These are phyloP conservation scores for Drosophila kambysellisi DNA, from an alignment of 2,888 invertebrate species.

Conservation along the genomic window DNA sequence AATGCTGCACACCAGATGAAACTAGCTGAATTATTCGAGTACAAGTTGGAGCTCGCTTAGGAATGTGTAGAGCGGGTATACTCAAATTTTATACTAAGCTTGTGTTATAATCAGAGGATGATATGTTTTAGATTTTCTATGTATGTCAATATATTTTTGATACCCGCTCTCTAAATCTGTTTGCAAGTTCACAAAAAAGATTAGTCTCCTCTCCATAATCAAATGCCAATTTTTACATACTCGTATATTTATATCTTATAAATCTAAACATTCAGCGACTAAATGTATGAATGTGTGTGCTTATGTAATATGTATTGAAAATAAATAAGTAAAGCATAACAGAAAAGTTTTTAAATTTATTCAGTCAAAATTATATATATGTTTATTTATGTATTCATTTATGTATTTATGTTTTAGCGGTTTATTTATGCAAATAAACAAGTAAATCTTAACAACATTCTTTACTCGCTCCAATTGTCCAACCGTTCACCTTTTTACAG, in stretches of 20 bases:
- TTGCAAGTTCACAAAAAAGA: neutral
- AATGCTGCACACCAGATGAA: conserved; percentile 30
- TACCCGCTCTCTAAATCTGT: neutral
- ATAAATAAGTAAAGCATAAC: neutral
- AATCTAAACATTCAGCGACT: neutral
- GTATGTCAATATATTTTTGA: neutral
- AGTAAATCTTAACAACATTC: neutral
- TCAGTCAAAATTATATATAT: neutral
- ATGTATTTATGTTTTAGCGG: neutral
- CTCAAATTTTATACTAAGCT: neutral
- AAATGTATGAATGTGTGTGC: neutral
- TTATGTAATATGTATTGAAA: neutral
- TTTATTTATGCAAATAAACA: neutral
- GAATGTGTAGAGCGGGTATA: neutral
- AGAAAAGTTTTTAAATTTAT: neutral
- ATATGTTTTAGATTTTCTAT: neutral
- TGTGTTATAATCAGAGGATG: neutral
- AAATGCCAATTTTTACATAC: neutral
- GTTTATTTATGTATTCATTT: too few species aligned
- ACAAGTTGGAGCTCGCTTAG: conserved; percentile 2
- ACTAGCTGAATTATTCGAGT: conserved; percentile 7
- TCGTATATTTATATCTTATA: neutral
- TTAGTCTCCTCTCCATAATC: neutral
- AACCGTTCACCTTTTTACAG: neutral
- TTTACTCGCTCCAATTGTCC: neutral